Evolutionary conservation across 37 sponge, comb jelly and placozoan species (phyloP).

Genomic region (Axinella damicornis): DNA sequence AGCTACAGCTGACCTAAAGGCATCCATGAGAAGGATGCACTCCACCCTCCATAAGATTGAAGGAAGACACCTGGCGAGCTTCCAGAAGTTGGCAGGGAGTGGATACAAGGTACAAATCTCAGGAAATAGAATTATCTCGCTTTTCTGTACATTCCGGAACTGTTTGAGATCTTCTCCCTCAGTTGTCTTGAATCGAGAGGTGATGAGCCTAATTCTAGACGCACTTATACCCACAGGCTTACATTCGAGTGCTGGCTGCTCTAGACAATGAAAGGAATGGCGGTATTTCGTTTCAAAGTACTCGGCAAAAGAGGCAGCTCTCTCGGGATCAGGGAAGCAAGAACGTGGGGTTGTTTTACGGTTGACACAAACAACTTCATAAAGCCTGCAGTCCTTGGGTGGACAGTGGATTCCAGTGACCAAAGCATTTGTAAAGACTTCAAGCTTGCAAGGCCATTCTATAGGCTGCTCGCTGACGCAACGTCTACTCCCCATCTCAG

Average conservation of each 20-base stretch:
- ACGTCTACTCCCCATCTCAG: not conserved
- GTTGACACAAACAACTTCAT: slow-evolving; percentile 42
- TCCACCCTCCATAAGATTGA: slow-evolving; percentile 90
- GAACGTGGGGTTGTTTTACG: slow-evolving; percentile 19
- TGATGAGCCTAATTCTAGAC: slow-evolving; percentile 48
- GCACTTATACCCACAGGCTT: slow-evolving; percentile 11
- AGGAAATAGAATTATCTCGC: slow-evolving; percentile 42
- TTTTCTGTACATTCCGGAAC: slow-evolving; percentile 1
- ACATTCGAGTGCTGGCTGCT: slow-evolving; percentile 69
- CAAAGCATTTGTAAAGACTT: slow-evolving; percentile 20
- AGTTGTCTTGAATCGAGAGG: slow-evolving; percentile 56
- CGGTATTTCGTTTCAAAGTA: slow-evolving; percentile 68
- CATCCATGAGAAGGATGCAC: slow-evolving; percentile 63
- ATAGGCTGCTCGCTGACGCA: not conserved
- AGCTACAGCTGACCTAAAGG: slow-evolving; percentile 46
- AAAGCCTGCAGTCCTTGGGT: slow-evolving; percentile 1
- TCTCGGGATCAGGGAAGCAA: not conserved
- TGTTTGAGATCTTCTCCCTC: slow-evolving; percentile 43
- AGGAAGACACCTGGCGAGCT: slow-evolving; percentile 77
- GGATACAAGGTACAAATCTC: slow-evolving; percentile 72
- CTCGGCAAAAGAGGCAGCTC: slow-evolving; percentile 36
- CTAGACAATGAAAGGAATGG: slow-evolving; percentile 12
- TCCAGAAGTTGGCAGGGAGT: slow-evolving; percentile 63
- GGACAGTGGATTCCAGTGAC: slow-evolving; percentile 1
- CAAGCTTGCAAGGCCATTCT: slow-evolving; percentile 35